Base-by-base conservation (phyloP, 2,888 invertebrate species). In the Autographa gamma region DNA sequence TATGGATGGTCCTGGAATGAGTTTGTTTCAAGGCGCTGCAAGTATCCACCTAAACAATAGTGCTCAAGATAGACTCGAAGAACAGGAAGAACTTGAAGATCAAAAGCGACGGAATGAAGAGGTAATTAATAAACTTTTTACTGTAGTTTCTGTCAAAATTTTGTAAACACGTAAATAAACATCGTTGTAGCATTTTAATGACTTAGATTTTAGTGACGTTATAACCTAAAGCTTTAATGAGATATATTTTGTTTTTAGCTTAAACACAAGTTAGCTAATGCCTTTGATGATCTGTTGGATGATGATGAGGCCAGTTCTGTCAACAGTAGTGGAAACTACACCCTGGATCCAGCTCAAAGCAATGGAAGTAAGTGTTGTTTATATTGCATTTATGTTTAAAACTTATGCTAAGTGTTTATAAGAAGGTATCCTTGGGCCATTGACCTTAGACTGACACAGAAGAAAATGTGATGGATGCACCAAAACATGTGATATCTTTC, bases 21-120 rank as follows among this genome's bases (percentile, higher is more conserved):
- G 97, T 92, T 94, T 97, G 82, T 97, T 97, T 87, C 97, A 97
- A 93, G 97, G 97, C 73, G 96, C 96, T 41, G 96, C 96, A 41
- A 96, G 96, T 83, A 96, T 97, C 78, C 96, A 97, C 80, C 93
- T 97, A 80, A 97, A 97, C 88, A 96, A 96, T 72, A 96, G 96
- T 82, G 94, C 96, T 60, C 97, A 97, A 87, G 96, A 96, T 73
- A 94, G 96, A 66, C 96, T 97, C 68, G 97, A 97, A 76, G 97
- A 97, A 82, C 97, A 97, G 84, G 97, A 97, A 84, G 97, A 97
- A 76, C 82, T 97, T 1, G 97, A 97, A 89, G 97, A 97, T 87
- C 96, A 97, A 87, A 96, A 96, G 84, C 95, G 97, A 70, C 96
- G 97, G 43, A 95, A 97, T 78, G 96, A 96, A 87, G 97, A 97